phyloP scores from a whole-genome alignment of 2,113 vertebrate genomes.

The Lepus europaeus region DNA sequence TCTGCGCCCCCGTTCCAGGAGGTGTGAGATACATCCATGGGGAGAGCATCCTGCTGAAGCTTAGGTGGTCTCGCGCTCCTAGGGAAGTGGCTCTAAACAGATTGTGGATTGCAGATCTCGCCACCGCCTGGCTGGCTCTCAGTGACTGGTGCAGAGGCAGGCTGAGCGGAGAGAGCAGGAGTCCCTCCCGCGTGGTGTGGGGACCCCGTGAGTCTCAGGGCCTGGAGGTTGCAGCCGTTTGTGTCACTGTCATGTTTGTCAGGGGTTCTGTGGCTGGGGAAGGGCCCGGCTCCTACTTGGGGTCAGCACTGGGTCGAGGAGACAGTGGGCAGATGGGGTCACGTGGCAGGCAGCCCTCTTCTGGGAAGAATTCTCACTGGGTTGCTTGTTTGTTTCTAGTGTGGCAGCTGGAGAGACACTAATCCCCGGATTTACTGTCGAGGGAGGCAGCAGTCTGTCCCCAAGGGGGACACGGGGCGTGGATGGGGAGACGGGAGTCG shows the following conservation, averaged over 20 bases:
- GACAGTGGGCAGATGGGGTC: background rate
- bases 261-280: background rate
- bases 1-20: conserved; percentile 26
- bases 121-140: conserved; percentile 73
- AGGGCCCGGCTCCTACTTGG: no score
- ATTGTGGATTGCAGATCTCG: conserved; percentile 70
- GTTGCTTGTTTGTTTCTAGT: background rate
- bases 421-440: rapidly evolving
- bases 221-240: conserved; percentile 58
- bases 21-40: background rate
- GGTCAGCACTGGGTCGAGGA: no score
- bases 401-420: background rate
- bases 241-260: background rate
- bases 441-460: background rate
- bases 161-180: conserved; percentile 66
- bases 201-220: conserved; percentile 45
- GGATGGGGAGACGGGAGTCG: background rate
- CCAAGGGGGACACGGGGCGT: background rate
- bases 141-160: conserved; percentile 44
- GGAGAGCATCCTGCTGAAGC: conserved; percentile 44
- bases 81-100: conserved; percentile 66
- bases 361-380: background rate
- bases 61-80: background rate
- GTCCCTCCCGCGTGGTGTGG: background rate
- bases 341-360: background rate